These are phyloP conservation scores for Albula glossodonta DNA, from an alignment of 2,113 vertebrate genomes.

Conservation along the genomic window DNA sequence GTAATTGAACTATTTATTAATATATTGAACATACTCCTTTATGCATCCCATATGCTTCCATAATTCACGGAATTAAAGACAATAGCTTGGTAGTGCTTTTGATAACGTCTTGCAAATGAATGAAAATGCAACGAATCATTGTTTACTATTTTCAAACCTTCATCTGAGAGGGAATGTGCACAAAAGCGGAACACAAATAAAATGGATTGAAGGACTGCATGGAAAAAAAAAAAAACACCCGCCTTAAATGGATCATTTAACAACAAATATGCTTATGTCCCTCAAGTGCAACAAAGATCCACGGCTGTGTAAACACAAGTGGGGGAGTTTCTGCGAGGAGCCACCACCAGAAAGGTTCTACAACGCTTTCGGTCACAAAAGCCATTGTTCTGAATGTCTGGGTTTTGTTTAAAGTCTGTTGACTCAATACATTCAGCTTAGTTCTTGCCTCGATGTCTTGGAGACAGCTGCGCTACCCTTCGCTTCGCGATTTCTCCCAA, in stretches of 20 bases:
- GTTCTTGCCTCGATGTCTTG: conserved; percentile 48
- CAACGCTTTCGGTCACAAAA: conserved; percentile 44
- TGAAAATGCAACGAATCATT: background rate
- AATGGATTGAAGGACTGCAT: background rate
- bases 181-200: background rate
- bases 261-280: conserved; percentile 36
- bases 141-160: no score
- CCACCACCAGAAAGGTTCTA: conserved; percentile 43
- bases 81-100: background rate
- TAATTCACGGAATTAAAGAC: background rate
- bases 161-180: background rate
- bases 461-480: conserved; percentile 57
- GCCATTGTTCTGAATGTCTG: conserved; percentile 55
- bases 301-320: conserved; percentile 40
- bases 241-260: conserved; percentile 36
- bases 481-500: conserved; percentile 51
- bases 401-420: conserved; percentile 55
- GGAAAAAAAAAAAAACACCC: background rate
- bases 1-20: background rate
- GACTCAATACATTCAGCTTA: conserved; percentile 48
- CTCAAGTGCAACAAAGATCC: conserved; percentile 13
- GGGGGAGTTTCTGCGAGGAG: conserved; percentile 17
- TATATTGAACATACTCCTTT: background rate
- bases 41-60: background rate
- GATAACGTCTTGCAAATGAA: background rate